These are phyloP conservation scores for Aphelenchoides fujianensis DNA, from an alignment of 1,140 invertebrate genomes.

Conservation along the genomic window DNA sequence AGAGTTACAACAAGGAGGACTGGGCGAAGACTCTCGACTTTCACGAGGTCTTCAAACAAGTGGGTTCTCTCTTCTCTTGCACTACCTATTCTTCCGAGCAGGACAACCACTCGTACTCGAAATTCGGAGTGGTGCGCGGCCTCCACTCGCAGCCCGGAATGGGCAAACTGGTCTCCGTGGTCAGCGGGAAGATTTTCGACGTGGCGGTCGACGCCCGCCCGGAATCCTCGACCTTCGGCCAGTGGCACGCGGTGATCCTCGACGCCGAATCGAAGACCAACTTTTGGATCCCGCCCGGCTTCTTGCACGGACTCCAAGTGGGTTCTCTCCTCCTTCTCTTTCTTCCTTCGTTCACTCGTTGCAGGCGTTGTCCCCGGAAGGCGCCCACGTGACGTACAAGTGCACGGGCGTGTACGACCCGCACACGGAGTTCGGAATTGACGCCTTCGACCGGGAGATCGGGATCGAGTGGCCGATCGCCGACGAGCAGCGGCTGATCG, in stretches of 20 bases:
- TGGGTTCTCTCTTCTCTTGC: slow-evolving; percentile 9
- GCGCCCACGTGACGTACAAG: slow-evolving; percentile 61
- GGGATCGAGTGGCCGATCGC: slow-evolving; percentile 57
- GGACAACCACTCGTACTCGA: slow-evolving; percentile 62
- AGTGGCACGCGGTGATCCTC: slow-evolving; percentile 59
- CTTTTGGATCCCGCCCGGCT: slow-evolving; percentile 61
- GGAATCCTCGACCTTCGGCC: slow-evolving; percentile 56
- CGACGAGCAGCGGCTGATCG: slow-evolving; percentile 48
- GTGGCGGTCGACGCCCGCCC: slow-evolving; percentile 58
- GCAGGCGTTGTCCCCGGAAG: slow-evolving; percentile 56
- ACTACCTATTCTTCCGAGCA: slow-evolving; percentile 12
- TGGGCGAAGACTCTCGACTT: slow-evolving; percentile 52
- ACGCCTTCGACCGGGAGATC: slow-evolving; percentile 55
- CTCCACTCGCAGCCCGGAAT: slow-evolving; percentile 60
- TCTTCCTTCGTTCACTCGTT: not conserved
- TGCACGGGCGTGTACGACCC: slow-evolving; percentile 60
- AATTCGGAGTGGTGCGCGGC: slow-evolving; percentile 59
- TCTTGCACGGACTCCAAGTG: slow-evolving; percentile 61
- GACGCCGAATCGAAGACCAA: slow-evolving; percentile 54
- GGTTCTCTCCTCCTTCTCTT: too few species aligned
- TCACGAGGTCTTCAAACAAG: slow-evolving; percentile 54
- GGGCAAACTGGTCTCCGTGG: slow-evolving; percentile 60
- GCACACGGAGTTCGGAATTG: slow-evolving; percentile 56
- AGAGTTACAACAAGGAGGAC: slow-evolving; percentile 57
- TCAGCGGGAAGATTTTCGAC: slow-evolving; percentile 57